Base-by-base conservation (phyloP, 2,797 vertebrate species). In the Champsocephalus esox region DNA sequence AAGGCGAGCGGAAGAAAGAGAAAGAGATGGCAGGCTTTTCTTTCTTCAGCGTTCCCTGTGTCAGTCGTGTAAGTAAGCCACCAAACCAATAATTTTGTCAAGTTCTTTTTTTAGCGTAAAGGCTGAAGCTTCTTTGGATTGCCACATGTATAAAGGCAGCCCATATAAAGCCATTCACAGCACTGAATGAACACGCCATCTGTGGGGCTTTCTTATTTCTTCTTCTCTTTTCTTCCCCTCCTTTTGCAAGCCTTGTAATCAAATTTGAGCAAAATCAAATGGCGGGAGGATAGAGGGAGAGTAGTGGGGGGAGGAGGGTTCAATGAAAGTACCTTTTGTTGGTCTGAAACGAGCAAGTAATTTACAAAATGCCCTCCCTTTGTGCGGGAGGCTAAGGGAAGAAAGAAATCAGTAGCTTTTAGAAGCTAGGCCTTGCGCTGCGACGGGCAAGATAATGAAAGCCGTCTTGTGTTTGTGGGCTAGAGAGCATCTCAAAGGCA, bases 251-350 rank as follows among this genome's bases (percentile, higher is more conserved):
- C 97, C 98, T 99, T 98, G 97, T 99, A 99, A 99, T 99, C 98
- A 99, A 99, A 99, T 99, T 99, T 99, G 97, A 99, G 97, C 97
- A 98, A 99, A 99, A 99, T 99, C 97, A 99, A 99, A 99, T 97
- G 97, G 97, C 89, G 92, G 89, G 88, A 90, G 93, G 87, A 96
- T 90, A 96, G 96, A 92, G 81, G 87, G 82, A 81, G 88, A 88
- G 96, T 94, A 94, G 97, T 95, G 81, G 75, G 69, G 82, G 84
- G n/a, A 4, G 87, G 88, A 93, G 96, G 96, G 97, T 97, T 99
- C 97, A 98, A 98, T 99, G 97, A 99, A 99, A 99, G 97, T 99
- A 99, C 97, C 98, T 99, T 99, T 99, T 99, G 97, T 99, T 98
- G 97, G 96, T 98, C 97, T 98, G 97, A 99, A 96, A 99, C 97